These are phyloP conservation scores for Rhodeus uyekii DNA, from an alignment of 2,797 vertebrate species.

Conservation along the genomic window DNA sequence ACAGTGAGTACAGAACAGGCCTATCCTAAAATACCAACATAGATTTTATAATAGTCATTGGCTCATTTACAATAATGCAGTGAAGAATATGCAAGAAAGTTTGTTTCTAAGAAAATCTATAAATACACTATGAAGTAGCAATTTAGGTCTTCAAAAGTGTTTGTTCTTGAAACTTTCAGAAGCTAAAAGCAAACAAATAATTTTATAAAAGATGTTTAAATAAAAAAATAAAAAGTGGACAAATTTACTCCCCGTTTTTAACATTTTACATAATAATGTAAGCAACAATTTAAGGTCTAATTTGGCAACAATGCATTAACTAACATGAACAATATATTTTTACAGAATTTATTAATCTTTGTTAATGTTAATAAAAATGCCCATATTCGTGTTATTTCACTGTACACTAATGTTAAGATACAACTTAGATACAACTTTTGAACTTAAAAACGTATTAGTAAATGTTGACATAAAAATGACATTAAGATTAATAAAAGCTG, in stretches of 20 bases:
- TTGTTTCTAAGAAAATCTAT: background rate
- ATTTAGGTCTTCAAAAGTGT: background rate
- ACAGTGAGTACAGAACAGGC: conserved; percentile 13
- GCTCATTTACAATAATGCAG: background rate
- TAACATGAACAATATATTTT: background rate
- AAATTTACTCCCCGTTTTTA: background rate
- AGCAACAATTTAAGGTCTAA: too few relatives aligned
- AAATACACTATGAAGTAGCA: background rate
- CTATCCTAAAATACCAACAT: conserved; percentile 25
- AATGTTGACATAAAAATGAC: too few relatives aligned
- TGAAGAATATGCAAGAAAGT: background rate
- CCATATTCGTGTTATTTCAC: background rate
- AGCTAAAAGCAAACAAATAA: background rate
- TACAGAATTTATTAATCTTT: background rate
- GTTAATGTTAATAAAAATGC: background rate
- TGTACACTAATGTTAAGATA: background rate
- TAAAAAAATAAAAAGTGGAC: background rate
- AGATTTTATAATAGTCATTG: conserved; percentile 11
- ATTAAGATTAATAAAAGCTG: background rate
- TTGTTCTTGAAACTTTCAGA: background rate
- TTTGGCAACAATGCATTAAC: background rate
- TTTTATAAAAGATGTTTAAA: background rate
- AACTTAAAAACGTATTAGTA: background rate
- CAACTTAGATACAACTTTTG: too few relatives aligned
- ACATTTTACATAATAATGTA: background rate